phyloP scores from a whole-genome alignment of 37 sponge, comb jelly and placozoan species.

The Chondrosia reniformis region DNA sequence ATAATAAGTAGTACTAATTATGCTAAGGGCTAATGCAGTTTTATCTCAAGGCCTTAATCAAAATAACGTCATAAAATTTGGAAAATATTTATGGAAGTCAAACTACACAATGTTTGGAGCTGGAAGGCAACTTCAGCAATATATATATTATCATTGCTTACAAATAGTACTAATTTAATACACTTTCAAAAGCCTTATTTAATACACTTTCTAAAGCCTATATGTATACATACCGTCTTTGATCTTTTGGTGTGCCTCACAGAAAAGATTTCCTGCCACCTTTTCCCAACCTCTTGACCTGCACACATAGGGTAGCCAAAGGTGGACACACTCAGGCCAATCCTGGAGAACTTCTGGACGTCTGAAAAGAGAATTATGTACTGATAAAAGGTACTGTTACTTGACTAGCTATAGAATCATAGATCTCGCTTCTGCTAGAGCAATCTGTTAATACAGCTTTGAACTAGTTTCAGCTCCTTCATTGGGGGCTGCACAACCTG shows the following conservation, averaged over 20 bases:
- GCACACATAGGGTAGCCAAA: slow-evolving; percentile 20
- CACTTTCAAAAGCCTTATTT: too few species aligned
- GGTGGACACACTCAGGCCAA: not conserved
- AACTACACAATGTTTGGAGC: too few species aligned
- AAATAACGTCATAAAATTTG: too few species aligned
- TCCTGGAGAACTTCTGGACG: not conserved
- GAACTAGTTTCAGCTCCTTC: not conserved
- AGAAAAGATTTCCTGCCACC: not conserved
- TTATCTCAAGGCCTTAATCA: too few species aligned
- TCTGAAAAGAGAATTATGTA: too few species aligned
- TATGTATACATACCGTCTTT: not conserved
- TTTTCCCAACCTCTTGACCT: slow-evolving; percentile 13
- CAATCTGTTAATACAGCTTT: not conserved
- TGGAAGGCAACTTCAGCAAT: too few species aligned
- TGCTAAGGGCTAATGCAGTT: too few species aligned
- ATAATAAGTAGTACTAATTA: too few species aligned
- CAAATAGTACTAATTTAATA: too few species aligned
- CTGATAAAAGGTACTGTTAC: too few species aligned
- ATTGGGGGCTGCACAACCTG: not conserved
- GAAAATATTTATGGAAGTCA: too few species aligned
- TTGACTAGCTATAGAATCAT: not conserved
- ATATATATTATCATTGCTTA: too few species aligned
- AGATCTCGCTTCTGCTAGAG: not conserved
- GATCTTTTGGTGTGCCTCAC: not conserved
- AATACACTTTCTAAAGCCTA: not conserved